Evolutionary conservation across 1,140 invertebrate species (phyloP).

Genomic region (Adoxophyes honmai): DNA sequence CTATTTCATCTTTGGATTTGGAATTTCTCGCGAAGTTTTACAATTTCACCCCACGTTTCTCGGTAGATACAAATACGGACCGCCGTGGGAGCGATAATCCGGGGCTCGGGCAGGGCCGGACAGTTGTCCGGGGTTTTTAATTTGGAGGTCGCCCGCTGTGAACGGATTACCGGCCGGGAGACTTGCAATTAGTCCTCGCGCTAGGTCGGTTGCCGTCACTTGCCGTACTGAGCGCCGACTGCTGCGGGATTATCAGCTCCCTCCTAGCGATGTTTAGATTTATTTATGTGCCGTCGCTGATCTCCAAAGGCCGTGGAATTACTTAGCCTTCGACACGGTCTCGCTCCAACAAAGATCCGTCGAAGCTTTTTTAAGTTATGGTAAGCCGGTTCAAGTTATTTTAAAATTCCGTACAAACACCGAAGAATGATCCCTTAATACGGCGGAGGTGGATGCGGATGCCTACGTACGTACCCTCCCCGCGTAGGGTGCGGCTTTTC

Average conservation of each 20-base stretch:
- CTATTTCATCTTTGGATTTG: constrained; percentile 69
- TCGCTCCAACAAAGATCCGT: neutral
- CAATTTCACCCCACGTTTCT: constrained; percentile 42
- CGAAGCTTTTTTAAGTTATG: constrained; percentile 13
- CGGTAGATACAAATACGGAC: constrained; percentile 23
- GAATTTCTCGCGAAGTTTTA: constrained; percentile 50
- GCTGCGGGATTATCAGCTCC: constrained; percentile 33
- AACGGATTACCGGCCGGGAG: constrained; percentile 61
- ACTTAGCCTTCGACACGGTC: constrained; percentile 1
- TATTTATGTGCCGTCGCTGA: neutral
- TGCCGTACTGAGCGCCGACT: constrained; percentile 23
- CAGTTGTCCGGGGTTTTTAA: constrained; percentile 65
- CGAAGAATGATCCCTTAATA: constrained; percentile 12
- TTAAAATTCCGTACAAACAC: constrained; percentile 12
- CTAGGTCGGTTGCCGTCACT: constrained; percentile 37
- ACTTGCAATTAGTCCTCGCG: constrained; percentile 61
- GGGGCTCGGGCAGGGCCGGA: constrained; percentile 39
- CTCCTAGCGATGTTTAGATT: neutral
- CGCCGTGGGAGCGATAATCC: constrained; percentile 61
- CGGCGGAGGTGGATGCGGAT: neutral
- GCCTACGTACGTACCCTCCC: neutral
- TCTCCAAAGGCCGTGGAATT: neutral
- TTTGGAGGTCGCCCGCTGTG: constrained; percentile 66
- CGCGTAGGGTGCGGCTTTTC: constrained; percentile 7
- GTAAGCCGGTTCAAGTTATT: constrained; percentile 9